Percentiles rank a stretch among this genome's conserved stretches.
Evolutionary conservation across 2,113 vertebrate species (phyloP).

Genomic region (Phoxinus phoxinus): DNA sequence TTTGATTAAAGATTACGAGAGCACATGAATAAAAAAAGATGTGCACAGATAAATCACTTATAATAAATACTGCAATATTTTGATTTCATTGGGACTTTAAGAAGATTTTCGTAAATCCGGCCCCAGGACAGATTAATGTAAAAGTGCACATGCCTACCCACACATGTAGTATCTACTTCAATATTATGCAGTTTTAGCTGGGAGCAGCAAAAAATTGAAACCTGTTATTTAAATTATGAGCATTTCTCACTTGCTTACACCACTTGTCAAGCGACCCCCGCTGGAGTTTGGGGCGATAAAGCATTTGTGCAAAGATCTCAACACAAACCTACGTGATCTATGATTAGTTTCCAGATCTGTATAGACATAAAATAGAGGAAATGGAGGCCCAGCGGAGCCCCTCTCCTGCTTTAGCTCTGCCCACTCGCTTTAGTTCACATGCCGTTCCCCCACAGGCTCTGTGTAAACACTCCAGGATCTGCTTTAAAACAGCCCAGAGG

Average conservation of each 20-base stretch:
- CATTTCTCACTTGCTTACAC: neutral
- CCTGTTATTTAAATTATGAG: neutral
- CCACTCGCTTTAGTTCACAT: conserved; percentile 44
- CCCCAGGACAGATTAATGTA: neutral
- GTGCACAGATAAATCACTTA: no score
- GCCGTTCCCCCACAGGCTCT: conserved; percentile 42
- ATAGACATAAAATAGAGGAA: conserved; percentile 1
- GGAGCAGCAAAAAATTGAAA: neutral
- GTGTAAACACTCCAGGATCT: conserved; percentile 57
- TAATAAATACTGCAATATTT: no score
- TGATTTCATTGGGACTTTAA: neutral
- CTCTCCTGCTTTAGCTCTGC: conserved; percentile 8
- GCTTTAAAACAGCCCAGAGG: conserved; percentile 53
- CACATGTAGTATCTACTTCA: neutral
- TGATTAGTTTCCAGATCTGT: conserved; percentile 25
- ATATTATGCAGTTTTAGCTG: neutral
- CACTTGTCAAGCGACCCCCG: neutral
- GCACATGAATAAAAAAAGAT: no score
- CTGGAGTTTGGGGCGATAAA: neutral
- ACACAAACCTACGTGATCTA: conserved; percentile 17
- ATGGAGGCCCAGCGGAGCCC: neutral
- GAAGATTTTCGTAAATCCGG: neutral
- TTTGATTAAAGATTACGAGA: no score
- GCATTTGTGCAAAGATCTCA: conserved; percentile 12
- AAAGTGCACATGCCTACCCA: neutral